Percentiles rank a stretch among this genome's conserved stretches.
phyloP scores from a whole-genome alignment of 2,797 vertebrate genomes.

The Scyliorhinus canicula region DNA sequence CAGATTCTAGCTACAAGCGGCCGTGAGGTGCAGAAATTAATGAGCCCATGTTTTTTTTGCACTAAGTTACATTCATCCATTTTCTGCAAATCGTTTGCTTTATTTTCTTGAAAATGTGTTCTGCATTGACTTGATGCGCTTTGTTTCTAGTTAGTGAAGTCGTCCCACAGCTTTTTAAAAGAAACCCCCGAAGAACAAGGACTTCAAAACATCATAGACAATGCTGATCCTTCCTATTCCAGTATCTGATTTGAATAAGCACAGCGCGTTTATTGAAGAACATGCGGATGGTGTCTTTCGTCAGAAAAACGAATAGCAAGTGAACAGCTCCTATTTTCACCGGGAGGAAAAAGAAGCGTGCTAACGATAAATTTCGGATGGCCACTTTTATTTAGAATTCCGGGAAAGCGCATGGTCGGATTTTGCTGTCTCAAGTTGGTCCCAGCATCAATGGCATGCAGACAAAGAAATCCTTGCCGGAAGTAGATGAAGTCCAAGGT shows the following conservation, averaged over 20 bases:
- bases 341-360: no score
- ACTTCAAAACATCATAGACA: neutral
- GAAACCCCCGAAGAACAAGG: neutral
- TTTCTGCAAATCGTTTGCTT: neutral
- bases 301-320: neutral
- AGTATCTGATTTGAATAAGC: neutral
- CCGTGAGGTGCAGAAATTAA: no score
- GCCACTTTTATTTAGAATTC: neutral
- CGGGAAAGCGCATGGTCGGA: neutral
- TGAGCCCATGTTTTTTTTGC: neutral
- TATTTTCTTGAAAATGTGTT: neutral
- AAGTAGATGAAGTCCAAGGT: slow-evolving; percentile 69
- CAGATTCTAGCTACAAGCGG: neutral
- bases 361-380: neutral
- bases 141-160: neutral
- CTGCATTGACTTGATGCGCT: neutral
- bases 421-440: slow-evolving; percentile 24
- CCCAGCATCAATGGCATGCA: slow-evolving; percentile 29
- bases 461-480: slow-evolving; percentile 56
- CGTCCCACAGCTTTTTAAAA: neutral
- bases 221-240: neutral
- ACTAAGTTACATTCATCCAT: neutral
- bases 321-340: neutral
- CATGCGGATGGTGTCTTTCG: neutral
- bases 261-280: neutral